A percentile compares a stretch with the other conserved stretches of the same genome.
Conservation (phyloP, 2,888 invertebrate species). For the Philhelius pedissequus region DNA sequence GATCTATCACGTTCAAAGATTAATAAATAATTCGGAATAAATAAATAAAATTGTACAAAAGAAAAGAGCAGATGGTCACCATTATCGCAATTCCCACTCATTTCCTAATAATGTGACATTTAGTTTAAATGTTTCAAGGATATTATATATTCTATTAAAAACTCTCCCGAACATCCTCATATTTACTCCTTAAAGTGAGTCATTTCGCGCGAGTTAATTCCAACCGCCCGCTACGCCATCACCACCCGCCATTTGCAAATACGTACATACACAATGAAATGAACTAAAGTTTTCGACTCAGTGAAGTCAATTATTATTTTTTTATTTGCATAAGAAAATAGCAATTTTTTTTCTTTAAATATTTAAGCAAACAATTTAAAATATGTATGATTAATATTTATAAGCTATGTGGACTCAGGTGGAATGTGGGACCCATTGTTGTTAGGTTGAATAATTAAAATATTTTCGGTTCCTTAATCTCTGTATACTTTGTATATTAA, state of each 20-base stretch:
- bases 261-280: background rate
- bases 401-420: background rate
- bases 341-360: background rate
- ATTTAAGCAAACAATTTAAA: background rate
- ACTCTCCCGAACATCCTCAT: background rate
- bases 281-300: background rate
- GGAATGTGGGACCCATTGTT: background rate
- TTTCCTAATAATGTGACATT: background rate
- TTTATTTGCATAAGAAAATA: background rate
- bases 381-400: background rate
- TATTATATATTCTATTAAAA: conserved; percentile 22
- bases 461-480: background rate
- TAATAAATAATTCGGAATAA: too few species aligned
- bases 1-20: too few species aligned
- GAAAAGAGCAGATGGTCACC: background rate
- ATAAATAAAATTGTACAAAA: too few species aligned
- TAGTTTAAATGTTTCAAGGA: background rate
- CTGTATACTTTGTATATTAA: background rate
- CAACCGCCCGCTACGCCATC: too few species aligned
- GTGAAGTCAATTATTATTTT: background rate
- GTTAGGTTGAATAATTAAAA: background rate
- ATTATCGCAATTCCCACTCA: background rate
- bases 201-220: background rate
- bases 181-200: background rate
- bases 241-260: too few species aligned